These are phyloP conservation scores for Amphipyra berbera DNA, from an alignment of 2,888 invertebrate species.

Conservation along the genomic window DNA sequence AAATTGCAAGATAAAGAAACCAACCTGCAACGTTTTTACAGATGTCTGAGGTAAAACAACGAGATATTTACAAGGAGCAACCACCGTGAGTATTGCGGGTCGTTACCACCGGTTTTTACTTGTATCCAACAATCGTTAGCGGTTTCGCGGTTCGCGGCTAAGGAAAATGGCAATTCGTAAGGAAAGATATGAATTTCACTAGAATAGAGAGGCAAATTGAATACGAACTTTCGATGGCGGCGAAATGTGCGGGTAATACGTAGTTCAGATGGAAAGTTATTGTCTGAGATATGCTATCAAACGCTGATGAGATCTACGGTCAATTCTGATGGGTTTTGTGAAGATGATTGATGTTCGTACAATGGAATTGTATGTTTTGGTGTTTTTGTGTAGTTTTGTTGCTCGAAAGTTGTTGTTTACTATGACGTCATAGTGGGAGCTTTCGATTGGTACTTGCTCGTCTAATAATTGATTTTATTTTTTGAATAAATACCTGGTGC, in stretches of 20 bases:
- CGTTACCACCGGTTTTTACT: slow-evolving; percentile 65
- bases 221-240: slow-evolving; percentile 78
- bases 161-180: slow-evolving; percentile 59
- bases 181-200: slow-evolving; percentile 72
- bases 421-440: background rate
- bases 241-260: slow-evolving; percentile 67
- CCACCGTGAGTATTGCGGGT: slow-evolving; percentile 58
- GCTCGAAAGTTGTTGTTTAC: slow-evolving; percentile 4
- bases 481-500: too few species aligned
- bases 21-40: slow-evolving; percentile 26
- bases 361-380: slow-evolving; percentile 34
- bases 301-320: slow-evolving; percentile 59
- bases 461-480: too few species aligned
- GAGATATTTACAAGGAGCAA: slow-evolving; percentile 50
- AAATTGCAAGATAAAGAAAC: too few species aligned
- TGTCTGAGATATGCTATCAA: slow-evolving; percentile 62
- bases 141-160: slow-evolving; percentile 70
- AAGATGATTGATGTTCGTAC: slow-evolving; percentile 52
- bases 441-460: background rate
- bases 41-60: slow-evolving; percentile 26
- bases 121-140: slow-evolving; percentile 66
- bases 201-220: slow-evolving; percentile 72
- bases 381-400: slow-evolving; percentile 16
- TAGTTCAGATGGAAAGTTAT: slow-evolving; percentile 66
- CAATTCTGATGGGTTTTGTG: slow-evolving; percentile 51